Evolutionary conservation across 2,113 vertebrate species (phyloP).

Genomic region (Patagioenas fasciata): DNA sequence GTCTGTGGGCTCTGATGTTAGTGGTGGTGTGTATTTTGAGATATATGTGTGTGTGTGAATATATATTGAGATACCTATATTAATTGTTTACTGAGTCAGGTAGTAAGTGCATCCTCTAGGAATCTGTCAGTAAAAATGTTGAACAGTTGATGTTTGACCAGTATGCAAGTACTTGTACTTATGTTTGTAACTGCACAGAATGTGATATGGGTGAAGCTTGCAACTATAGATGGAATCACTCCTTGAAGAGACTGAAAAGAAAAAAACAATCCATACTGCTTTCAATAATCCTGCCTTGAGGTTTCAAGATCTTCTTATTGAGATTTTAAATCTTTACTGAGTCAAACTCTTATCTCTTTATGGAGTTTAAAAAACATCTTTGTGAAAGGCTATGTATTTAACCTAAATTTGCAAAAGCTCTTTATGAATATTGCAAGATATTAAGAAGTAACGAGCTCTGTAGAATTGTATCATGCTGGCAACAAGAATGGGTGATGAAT

Average conservation of each 20-base stretch:
- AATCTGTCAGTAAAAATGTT: neutral
- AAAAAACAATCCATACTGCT: neutral
- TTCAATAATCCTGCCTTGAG: neutral
- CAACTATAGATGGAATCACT: neutral
- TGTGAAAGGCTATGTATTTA: neutral
- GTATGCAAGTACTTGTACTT: neutral
- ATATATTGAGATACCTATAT: neutral
- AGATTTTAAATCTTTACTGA: neutral
- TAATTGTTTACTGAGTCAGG: neutral
- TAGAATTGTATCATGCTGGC: neutral
- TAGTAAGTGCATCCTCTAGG: neutral
- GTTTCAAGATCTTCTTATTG: neutral
- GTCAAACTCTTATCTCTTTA: neutral
- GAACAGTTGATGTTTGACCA: neutral
- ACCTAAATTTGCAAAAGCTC: neutral
- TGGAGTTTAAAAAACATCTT: neutral
- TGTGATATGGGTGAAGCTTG: neutral
- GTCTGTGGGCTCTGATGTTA: neutral
- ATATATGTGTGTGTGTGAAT: neutral
- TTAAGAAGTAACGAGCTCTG: neutral
- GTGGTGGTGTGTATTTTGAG: neutral
- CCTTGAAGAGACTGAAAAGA: neutral
- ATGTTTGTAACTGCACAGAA: neutral
- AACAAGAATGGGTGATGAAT: neutral
- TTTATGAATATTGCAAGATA: neutral